phyloP scores from a whole-genome alignment of 2,113 vertebrate genomes.

The Ascaphus truei region DNA sequence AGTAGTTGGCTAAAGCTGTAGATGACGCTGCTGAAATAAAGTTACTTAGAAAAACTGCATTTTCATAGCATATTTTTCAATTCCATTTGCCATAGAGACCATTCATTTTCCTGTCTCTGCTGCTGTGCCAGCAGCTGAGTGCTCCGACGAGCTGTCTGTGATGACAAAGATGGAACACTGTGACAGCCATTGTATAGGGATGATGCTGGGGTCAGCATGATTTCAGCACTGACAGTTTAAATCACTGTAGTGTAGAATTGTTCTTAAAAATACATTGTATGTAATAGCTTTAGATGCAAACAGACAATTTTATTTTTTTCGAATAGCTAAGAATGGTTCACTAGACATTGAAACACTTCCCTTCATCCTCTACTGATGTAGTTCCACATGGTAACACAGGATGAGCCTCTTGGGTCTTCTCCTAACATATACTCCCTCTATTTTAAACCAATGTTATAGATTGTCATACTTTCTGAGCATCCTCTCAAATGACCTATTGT shows the following conservation, averaged over 20 bases:
- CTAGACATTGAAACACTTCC: conserved; percentile 23
- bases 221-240: conserved; percentile 24
- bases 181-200: conserved; percentile 13
- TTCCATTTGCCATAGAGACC: not conserved
- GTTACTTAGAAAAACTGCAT: not conserved
- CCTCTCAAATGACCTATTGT: no score
- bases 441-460: conserved; percentile 11
- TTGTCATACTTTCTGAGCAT: not conserved
- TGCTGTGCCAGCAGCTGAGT: not conserved
- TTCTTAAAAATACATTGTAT: conserved; percentile 30
- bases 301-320: not conserved
- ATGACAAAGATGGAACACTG: conserved; percentile 27
- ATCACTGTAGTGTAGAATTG: conserved; percentile 36
- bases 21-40: not conserved
- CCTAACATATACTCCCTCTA: conserved; percentile 1
- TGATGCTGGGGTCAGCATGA: conserved; percentile 22
- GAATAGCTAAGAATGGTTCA: conserved; percentile 14
- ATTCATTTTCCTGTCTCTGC: not conserved
- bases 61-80: not conserved
- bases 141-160: conserved; percentile 17
- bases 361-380: conserved; percentile 30
- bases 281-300: conserved; percentile 26
- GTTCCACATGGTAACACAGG: conserved; percentile 18
- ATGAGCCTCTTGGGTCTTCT: conserved; percentile 12
- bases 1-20: not conserved